phyloP scores from a whole-genome alignment of 2,797 vertebrate species.

The Tapirus indicus region DNA sequence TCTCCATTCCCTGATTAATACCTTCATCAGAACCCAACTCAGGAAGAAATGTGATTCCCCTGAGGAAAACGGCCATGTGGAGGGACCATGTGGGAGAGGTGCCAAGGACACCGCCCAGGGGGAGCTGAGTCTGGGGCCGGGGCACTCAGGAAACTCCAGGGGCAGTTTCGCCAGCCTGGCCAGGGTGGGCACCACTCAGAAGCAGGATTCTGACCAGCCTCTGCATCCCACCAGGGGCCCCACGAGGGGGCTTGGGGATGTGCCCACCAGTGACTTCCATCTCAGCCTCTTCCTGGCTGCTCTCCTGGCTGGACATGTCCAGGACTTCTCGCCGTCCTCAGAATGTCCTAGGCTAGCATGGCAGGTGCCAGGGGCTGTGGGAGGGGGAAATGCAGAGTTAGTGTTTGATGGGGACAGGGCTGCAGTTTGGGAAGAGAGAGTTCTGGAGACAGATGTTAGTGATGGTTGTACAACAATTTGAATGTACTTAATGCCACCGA shows the following conservation, averaged over 20 bases:
- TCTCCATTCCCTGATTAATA: conserved; percentile 72
- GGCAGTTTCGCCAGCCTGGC: background rate
- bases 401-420: background rate
- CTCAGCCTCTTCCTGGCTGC: background rate
- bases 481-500: background rate
- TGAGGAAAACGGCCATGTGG: background rate
- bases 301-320: background rate
- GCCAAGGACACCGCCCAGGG: fast-evolving
- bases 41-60: conserved; percentile 35
- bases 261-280: fast-evolving
- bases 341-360: background rate
- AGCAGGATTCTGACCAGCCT: background rate
- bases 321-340: background rate
- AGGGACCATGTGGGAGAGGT: background rate
- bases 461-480: fast-evolving
- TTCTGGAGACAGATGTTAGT: background rate
- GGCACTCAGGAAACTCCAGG: background rate
- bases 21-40: background rate
- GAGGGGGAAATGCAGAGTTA: fast-evolving
- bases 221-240: background rate
- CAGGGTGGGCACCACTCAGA: background rate
- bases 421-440: background rate
- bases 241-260: background rate
- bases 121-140: fast-evolving
- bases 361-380: background rate